phyloP scores from a whole-genome alignment of 1,140 invertebrate species.

The Drosophila funebris region DNA sequence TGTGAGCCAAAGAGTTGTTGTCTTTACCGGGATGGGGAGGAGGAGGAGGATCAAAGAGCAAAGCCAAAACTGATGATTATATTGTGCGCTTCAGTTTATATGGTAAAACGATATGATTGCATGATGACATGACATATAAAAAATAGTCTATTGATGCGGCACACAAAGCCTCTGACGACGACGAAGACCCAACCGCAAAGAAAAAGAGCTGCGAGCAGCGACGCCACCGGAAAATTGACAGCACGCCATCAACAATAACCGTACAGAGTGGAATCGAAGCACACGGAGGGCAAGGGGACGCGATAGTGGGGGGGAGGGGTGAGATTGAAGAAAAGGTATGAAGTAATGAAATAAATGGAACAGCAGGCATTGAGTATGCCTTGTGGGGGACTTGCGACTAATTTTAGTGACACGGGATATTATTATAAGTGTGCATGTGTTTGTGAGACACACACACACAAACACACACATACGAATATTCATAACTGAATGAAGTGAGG shows the following conservation, averaged over 20 bases:
- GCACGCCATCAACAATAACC: constrained; percentile 59
- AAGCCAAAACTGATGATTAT: constrained; percentile 45
- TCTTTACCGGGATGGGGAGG: neutral
- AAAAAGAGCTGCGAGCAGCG: constrained; percentile 35
- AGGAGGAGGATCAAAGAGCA: neutral
- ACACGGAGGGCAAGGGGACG: neutral
- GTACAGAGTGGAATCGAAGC: neutral
- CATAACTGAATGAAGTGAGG: constrained; percentile 25
- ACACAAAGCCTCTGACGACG: neutral
- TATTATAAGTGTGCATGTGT: constrained; percentile 24
- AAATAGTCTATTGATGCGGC: constrained; percentile 23
- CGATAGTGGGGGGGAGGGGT: constrained; percentile 5
- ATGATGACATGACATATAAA: constrained; percentile 73
- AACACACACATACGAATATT: neutral
- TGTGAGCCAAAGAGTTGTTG: constrained; percentile 22
- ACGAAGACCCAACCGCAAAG: constrained; percentile 1
- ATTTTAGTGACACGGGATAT: constrained; percentile 68
- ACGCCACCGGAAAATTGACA: constrained; percentile 74
- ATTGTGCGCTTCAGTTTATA: constrained; percentile 58
- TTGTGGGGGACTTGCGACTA: constrained; percentile 57
- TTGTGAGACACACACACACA: neutral
- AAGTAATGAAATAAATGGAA: constrained; percentile 60
- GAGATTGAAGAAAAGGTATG: too few species aligned
- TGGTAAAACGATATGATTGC: constrained; percentile 78
- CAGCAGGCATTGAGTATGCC: constrained; percentile 35